These are phyloP conservation scores for Anabas testudineus DNA, from an alignment of 2,797 vertebrate genomes.

Conservation along the genomic window DNA sequence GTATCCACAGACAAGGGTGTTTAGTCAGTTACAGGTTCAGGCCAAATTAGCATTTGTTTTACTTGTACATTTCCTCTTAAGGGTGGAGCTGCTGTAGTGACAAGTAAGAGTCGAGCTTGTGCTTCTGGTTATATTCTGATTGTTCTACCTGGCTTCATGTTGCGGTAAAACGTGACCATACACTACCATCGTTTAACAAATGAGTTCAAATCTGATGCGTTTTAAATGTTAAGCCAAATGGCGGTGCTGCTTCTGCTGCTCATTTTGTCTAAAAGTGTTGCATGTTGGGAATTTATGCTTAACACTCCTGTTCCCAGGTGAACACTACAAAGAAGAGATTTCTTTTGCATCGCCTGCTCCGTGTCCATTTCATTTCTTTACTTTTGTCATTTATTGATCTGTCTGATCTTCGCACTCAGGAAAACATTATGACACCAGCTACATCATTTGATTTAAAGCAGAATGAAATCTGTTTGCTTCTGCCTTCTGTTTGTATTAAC, in stretches of 20 bases:
- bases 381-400: slow-evolving; percentile 43
- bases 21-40: neutral
- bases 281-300: neutral
- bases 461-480: slow-evolving; percentile 37
- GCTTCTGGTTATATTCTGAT: neutral
- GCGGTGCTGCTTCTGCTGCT: slow-evolving; percentile 51
- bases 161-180: slow-evolving; percentile 1
- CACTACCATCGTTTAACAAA: slow-evolving; percentile 6
- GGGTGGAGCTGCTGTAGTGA: neutral
- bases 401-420: slow-evolving; percentile 78
- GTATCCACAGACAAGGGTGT: neutral
- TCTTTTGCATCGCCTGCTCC: neutral
- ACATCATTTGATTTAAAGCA: slow-evolving; percentile 55
- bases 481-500: slow-evolving; percentile 38
- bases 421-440: slow-evolving; percentile 74
- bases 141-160: neutral
- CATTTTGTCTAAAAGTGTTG: slow-evolving; percentile 11
- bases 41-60: slow-evolving; percentile 25
- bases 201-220: slow-evolving; percentile 4
- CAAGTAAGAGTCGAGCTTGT: neutral
- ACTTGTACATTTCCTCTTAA: neutral
- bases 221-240: slow-evolving; percentile 13
- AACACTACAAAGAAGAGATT: neutral
- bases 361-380: neutral
- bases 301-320: neutral